Base-by-base conservation (phyloP, 2,888 invertebrate species). In the Pseudococcus viburni region DNA sequence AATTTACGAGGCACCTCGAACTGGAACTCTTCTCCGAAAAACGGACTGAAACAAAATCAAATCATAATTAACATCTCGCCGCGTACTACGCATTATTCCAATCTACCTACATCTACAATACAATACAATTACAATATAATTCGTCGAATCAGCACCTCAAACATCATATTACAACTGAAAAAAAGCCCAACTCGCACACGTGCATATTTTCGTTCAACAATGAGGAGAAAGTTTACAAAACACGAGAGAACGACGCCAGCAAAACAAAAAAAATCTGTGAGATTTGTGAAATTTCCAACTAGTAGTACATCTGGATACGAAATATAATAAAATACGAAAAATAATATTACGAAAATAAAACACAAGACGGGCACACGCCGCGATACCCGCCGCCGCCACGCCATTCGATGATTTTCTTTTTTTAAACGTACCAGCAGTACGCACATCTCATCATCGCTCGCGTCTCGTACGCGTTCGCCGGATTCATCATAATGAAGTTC, bases 1-100 rank as follows among this genome's bases (percentile, higher is more conserved):
- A 98, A 98, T 92, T 95, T 94, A 91, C 97, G 93, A 85, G 98
- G 97, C 90, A 98, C 96, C 92, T 97, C 97, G 91, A 97, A 97
- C 92, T 96, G 96, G 93, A 97, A 97, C 92, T 97, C 97, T 92
- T 97, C 97, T 89, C 96, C 97, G 92, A 97, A 97, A 92, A 97
- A 97, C 90, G 97, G 97, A 92, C 95, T 95, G 92, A 90, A 94
- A 95, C 64, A 88, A 83, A 89, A 88, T 85, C 73, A 64, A 88
- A 89, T 83, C 26, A 89, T n/a, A 73, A 33, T 73, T 33, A 73
- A 15, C 33, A 59, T 55, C 55, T 55, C 17, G n/a, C 19, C 19
- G 17, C 39, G 4, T 39, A 39, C 26, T 33, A 9, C 42, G 42
- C 6, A 42, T 5, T 42, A 42, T 33, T 33, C 3, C 26, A 33